Conservation (phyloP, 92 coral and sea anemone species). For the Epizoanthus stellaris region DNA sequence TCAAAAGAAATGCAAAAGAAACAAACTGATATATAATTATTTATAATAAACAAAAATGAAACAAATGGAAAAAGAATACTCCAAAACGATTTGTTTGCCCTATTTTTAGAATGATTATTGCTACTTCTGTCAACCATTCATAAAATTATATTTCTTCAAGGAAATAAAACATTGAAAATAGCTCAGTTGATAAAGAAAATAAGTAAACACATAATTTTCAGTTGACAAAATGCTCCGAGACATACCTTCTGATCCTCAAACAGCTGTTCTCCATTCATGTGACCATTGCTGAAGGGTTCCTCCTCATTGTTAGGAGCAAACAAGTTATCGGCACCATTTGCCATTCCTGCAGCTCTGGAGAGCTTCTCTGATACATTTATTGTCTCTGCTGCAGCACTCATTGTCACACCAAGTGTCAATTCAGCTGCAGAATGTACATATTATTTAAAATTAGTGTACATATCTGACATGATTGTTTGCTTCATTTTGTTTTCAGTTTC, state of each 20-base stretch:
- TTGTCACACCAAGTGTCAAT: constrained; percentile 19
- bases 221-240: background rate
- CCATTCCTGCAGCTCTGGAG: constrained; percentile 44
- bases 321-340: constrained; percentile 76
- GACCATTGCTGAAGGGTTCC: constrained; percentile 63
- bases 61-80: too few species aligned
- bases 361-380: constrained; percentile 82
- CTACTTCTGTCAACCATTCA: too few species aligned
- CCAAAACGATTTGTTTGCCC: too few species aligned
- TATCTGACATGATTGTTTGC: background rate
- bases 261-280: constrained; percentile 67
- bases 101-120: too few species aligned
- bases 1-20: too few species aligned
- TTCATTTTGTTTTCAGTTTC: background rate
- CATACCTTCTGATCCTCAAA: constrained; percentile 70
- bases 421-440: background rate
- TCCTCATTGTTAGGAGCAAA: constrained; percentile 91
- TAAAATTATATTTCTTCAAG: too few species aligned
- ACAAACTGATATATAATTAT: too few species aligned
- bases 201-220: too few species aligned
- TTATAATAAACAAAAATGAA: too few species aligned
- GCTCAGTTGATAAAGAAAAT: too few species aligned
- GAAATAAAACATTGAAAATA: too few species aligned
- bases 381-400: constrained; percentile 91
- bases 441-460: background rate